Evolutionary conservation across 2,888 invertebrate species (phyloP).

Genomic region (Cryptocephalus primarius): DNA sequence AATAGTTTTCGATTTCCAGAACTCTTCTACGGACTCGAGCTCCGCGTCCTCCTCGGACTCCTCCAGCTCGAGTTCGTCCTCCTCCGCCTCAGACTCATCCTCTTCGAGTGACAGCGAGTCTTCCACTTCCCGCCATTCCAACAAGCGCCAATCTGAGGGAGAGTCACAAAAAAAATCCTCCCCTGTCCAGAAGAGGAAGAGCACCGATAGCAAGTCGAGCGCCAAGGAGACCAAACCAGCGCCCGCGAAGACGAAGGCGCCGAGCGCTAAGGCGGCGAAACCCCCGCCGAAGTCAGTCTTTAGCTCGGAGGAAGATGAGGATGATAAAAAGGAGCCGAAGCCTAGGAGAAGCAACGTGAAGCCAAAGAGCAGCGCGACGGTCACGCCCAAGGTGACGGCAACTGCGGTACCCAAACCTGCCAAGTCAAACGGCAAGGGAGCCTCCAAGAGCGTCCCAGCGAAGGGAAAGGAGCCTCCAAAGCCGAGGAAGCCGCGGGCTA

Average conservation of each 20-base stretch:
- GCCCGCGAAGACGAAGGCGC: slow-evolving; percentile 24
- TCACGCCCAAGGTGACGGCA: slow-evolving; percentile 42
- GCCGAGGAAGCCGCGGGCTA: slow-evolving; percentile 7
- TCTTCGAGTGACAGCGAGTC: slow-evolving; percentile 64
- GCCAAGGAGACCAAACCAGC: slow-evolving; percentile 10
- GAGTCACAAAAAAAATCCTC: slow-evolving; percentile 29
- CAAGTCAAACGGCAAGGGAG: slow-evolving; percentile 15
- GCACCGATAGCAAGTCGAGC: slow-evolving; percentile 16
- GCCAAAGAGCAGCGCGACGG: slow-evolving; percentile 52
- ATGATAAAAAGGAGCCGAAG: slow-evolving; percentile 21
- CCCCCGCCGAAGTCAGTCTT: slow-evolving; percentile 6
- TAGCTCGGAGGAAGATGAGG: slow-evolving; percentile 12
- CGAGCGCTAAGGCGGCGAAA: slow-evolving; percentile 28
- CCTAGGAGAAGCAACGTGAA: slow-evolving; percentile 47
- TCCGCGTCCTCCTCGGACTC: slow-evolving; percentile 59
- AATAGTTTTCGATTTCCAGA: slow-evolving; percentile 16
- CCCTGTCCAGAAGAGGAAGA: slow-evolving; percentile 29
- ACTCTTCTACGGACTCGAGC: slow-evolving; percentile 46
- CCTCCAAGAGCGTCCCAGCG: slow-evolving; percentile 8
- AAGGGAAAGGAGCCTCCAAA: slow-evolving; percentile 11
- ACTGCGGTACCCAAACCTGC: slow-evolving; percentile 12
- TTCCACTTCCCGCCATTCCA: slow-evolving; percentile 42
- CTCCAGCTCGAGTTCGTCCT: slow-evolving; percentile 55
- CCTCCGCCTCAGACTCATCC: slow-evolving; percentile 58
- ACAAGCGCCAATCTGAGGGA: slow-evolving; percentile 24